A percentile compares a stretch with the other conserved stretches of the same genome.
Evolutionary conservation across 2,797 vertebrate genomes (phyloP).

Genomic region (Peromyscus aztecus): DNA sequence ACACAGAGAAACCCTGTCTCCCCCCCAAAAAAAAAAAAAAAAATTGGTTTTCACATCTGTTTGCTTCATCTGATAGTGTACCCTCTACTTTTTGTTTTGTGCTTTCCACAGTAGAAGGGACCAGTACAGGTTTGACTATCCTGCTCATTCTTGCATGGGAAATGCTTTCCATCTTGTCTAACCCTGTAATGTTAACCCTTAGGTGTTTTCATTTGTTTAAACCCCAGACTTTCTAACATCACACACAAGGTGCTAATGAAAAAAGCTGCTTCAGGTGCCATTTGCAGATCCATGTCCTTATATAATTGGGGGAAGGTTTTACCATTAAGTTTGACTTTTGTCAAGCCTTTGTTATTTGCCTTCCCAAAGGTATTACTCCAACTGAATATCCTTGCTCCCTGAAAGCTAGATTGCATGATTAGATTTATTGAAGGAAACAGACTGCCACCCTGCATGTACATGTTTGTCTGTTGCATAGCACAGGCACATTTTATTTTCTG

Average conservation of each 20-base stretch:
- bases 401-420: constrained; percentile 79
- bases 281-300: constrained; percentile 69
- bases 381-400: constrained; percentile 49
- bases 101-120: constrained; percentile 87
- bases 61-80: constrained; percentile 78
- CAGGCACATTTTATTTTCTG: constrained; percentile 55
- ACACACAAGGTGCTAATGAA: constrained; percentile 54
- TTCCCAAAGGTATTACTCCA: constrained; percentile 59
- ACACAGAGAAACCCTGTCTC: background rate
- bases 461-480: constrained; percentile 71
- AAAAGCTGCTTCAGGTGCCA: constrained; percentile 74
- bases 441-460: constrained; percentile 73
- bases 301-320: constrained; percentile 67
- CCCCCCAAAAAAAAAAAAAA: background rate
- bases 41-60: constrained; percentile 58
- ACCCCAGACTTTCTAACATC: background rate
- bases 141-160: constrained; percentile 85
- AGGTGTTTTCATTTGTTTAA: constrained; percentile 80
- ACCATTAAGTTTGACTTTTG: constrained; percentile 52
- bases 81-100: constrained; percentile 86
- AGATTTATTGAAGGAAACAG: constrained; percentile 71
- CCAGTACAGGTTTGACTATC: constrained; percentile 86
- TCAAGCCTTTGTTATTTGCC: background rate
- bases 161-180: constrained; percentile 81
- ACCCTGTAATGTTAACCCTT: constrained; percentile 81